phyloP scores from a whole-genome alignment of 2,113 vertebrate genomes.

The Labeo catla region DNA sequence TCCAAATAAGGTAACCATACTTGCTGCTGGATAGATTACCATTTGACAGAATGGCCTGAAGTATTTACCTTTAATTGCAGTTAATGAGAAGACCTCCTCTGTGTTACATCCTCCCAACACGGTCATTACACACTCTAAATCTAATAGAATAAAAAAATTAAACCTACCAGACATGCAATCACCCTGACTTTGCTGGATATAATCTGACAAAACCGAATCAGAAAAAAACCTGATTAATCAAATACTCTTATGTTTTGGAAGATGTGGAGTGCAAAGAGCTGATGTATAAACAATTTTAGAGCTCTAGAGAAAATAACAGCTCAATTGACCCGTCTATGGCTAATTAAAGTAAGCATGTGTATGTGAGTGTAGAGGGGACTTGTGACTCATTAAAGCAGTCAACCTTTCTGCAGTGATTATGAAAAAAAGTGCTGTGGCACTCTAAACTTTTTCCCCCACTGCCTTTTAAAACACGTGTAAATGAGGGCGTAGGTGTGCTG shows the following conservation, averaged over 20 bases:
- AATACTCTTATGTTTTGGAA: background rate
- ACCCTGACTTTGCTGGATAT: background rate
- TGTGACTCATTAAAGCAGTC: conserved; percentile 29
- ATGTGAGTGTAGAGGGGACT: conserved; percentile 11
- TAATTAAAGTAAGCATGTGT: conserved; percentile 27
- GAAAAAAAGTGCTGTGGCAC: background rate
- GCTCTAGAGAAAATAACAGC: conserved; percentile 26
- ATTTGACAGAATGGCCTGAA: background rate
- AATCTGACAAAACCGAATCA: background rate
- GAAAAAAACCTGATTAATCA: background rate
- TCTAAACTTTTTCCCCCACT: background rate
- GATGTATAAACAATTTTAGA: conserved; percentile 16
- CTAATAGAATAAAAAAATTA: background rate
- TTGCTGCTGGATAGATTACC: background rate
- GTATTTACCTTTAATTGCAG: background rate
- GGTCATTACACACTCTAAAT: background rate
- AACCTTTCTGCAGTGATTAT: conserved; percentile 21
- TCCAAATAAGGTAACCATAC: background rate
- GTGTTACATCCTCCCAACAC: background rate
- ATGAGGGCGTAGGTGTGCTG: background rate
- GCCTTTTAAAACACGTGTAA: conserved; percentile 1
- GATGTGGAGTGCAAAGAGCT: background rate
- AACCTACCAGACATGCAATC: background rate
- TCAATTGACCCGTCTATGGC: background rate
- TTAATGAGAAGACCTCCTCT: background rate